A percentile compares a stretch with the other conserved stretches of the same genome.
phyloP scores from a whole-genome alignment of 2,797 vertebrate genomes.

The Phrynocephalus forsythii region DNA sequence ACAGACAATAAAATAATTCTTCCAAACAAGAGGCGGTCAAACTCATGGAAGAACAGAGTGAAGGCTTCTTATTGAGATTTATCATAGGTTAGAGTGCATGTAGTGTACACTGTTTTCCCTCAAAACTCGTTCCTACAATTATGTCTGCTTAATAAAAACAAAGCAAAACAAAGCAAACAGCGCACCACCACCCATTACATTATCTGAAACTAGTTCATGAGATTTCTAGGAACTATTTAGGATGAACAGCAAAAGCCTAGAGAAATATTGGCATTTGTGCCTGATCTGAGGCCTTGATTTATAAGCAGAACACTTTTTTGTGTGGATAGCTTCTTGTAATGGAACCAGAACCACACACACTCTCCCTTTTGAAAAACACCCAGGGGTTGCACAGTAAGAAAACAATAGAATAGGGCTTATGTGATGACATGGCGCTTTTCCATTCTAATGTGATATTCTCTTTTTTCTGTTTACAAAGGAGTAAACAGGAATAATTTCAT shows the following conservation, averaged over 20 bases:
- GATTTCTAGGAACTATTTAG: conserved; percentile 33
- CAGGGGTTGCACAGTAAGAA: too few species aligned
- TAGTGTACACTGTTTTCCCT: background rate
- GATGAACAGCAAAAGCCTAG: background rate
- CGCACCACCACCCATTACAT: background rate
- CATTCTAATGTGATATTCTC: too few species aligned
- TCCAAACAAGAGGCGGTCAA: conserved; percentile 30
- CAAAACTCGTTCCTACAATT: background rate
- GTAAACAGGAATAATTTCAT: background rate
- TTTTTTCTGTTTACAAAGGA: background rate
- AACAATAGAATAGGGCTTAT: too few species aligned
- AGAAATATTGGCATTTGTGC: background rate
- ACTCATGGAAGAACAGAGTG: background rate
- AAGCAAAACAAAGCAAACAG: background rate
- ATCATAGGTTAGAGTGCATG: conserved; percentile 25
- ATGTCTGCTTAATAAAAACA: conserved; percentile 15
- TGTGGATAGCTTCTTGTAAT: background rate
- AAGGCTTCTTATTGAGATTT: conserved; percentile 32
- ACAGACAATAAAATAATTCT: conserved; percentile 51
- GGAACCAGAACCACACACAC: background rate
- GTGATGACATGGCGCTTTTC: too few species aligned
- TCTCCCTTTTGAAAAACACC: background rate
- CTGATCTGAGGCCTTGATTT: background rate
- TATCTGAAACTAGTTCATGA: background rate
- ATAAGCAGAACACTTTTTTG: background rate